Base-by-base conservation (phyloP, 2,888 invertebrate species). In the Epinotia bilunana region DNA sequence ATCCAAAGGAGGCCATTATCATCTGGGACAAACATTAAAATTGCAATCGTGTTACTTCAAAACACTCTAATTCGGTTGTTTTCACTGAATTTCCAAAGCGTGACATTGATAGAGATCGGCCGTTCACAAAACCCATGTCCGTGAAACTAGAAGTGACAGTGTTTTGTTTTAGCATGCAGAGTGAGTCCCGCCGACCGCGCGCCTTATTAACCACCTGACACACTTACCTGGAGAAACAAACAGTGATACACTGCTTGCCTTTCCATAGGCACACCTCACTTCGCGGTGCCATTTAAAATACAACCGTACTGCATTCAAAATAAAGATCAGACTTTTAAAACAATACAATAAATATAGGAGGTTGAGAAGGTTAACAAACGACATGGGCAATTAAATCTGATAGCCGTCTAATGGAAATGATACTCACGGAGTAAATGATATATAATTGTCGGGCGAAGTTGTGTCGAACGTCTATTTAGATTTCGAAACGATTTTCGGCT, bases 31-130 rank as follows among this genome's bases (percentile, higher is more conserved):
- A 67, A 68, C 61, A 73, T 53, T 58, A 67, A 39, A 62, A 53
- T 62, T 61, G 53, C 53, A 71, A 61, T 62, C 75, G 71, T 72
- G 71, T 33, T 23, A 79, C 80, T 81, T 77, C 77, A 80, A 80
- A 82, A 71, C 79, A 81, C 82, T 81, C 81, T 81, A 83, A 82
- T 83, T 83, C 78, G 78, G 79, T 79, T 76, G 81, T 87, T 88
- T 89, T 84, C 86, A 84, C 86, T 85, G 86, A 89, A 90, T 87
- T 87, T 84, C 83, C 82, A 84, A 72, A 79, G 78, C 92, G 90
- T 92, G 92, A 91, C 89, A 87, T 87, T 82, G 92, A 92, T 91
- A 90, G 80, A 84, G 86, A 92, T 92, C 83, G 77, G 76, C 60
- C 87, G 86, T 79, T 86, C 86, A 83, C 87, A 83, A 86, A 89